phyloP scores from a whole-genome alignment of 2,113 vertebrate species.

The Smithornis capensis region DNA sequence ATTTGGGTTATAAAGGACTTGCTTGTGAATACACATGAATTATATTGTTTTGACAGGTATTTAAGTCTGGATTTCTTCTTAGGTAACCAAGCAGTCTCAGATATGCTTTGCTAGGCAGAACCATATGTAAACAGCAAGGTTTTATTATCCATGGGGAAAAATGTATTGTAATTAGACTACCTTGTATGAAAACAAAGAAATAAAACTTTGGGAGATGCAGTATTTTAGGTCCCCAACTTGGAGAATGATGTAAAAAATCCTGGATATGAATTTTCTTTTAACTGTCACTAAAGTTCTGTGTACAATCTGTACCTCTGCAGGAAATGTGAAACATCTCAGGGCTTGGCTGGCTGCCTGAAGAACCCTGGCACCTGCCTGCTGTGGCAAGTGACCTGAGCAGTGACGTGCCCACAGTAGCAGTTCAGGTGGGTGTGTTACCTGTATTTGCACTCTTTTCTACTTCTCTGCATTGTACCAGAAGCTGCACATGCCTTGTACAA shows the following conservation, averaged over 20 bases:
- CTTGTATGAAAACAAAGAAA: background rate
- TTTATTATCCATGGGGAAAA: background rate
- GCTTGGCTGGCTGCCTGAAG: background rate
- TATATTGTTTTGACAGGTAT: background rate
- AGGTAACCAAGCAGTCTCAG: background rate
- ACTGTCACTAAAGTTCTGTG: background rate
- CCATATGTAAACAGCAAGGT: background rate
- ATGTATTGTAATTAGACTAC: background rate
- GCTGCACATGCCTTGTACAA: background rate
- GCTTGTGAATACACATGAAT: background rate
- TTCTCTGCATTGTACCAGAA: background rate
- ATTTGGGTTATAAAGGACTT: background rate
- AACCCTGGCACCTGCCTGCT: background rate
- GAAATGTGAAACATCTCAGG: background rate
- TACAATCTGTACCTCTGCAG: background rate
- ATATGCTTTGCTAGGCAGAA: background rate
- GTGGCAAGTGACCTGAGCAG: background rate
- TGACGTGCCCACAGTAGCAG: background rate
- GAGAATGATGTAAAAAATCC: background rate
- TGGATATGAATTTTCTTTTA: background rate
- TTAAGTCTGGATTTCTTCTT: background rate
- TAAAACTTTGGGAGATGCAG: background rate
- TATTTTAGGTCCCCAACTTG: background rate
- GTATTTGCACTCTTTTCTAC: background rate
- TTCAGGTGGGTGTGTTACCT: slow-evolving; percentile 64